Conservation (phyloP, 2,797 vertebrate species). For the Sebastes oblongus region DNA sequence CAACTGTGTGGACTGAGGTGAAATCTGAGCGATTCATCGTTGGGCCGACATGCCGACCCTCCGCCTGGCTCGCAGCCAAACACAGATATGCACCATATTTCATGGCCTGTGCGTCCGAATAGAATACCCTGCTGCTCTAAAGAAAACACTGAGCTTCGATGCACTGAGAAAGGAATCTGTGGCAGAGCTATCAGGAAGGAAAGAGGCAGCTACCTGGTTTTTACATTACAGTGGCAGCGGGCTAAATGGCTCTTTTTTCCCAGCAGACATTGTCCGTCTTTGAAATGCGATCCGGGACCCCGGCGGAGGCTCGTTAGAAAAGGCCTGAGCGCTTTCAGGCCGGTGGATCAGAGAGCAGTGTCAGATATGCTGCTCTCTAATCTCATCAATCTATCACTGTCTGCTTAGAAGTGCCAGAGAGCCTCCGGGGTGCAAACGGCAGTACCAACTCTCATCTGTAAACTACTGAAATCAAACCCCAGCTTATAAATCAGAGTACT, state of each 20-base stretch:
- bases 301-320: constrained; percentile 44
- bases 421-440: constrained; percentile 6
- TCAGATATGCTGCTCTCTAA: constrained; percentile 47
- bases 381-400: constrained; percentile 54
- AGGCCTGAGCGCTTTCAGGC: constrained; percentile 17
- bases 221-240: constrained; percentile 82
- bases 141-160: constrained; percentile 88
- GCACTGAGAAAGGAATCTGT: constrained; percentile 87
- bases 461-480: not conserved
- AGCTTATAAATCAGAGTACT: not conserved
- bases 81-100: constrained; percentile 88
- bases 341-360: constrained; percentile 14
- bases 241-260: constrained; percentile 80
- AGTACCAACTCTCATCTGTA: not conserved
- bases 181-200: constrained; percentile 23
- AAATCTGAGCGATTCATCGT: constrained; percentile 32
- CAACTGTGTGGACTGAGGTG: not conserved
- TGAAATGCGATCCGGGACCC: constrained; percentile 83
- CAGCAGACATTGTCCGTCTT: constrained; percentile 80
- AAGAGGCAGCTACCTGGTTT: constrained; percentile 85
- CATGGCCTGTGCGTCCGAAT: constrained; percentile 86
- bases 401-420: constrained; percentile 43
- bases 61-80: constrained; percentile 83
- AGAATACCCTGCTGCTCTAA: constrained; percentile 91
- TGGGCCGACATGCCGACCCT: not conserved